Base-by-base conservation (phyloP, 2,113 vertebrate genomes). In the Caracal caracal region DNA sequence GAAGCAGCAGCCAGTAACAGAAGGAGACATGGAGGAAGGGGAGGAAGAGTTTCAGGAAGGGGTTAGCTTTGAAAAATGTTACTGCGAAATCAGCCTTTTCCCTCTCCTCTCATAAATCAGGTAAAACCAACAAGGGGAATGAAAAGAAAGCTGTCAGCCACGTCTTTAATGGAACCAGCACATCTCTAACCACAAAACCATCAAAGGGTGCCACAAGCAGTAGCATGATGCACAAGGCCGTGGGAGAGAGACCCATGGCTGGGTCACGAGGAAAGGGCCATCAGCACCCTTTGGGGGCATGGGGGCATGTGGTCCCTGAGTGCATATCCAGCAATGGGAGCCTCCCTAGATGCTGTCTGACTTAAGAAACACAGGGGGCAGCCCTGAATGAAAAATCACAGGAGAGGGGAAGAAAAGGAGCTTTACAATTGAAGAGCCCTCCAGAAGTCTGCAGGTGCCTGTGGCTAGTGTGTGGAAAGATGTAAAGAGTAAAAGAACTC, bases 131-230 rank as follows among this genome's bases (percentile, higher is more conserved):
- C 47, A 53, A 56, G 66, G 26, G 59, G 66, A 82, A 56, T 56
- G 26, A 51, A 91, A 85, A 91, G 51, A 73, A 95, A 70, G 33
- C 68, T 66, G 10, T 59, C 86, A 89, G 37, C 49, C 90, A 89
- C 61, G 37, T 56, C 53, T 26, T 73, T 82, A 96, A 82, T 37
- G 37, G 40, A 73, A 71, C 6, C 33, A 51, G 51, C 78, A 85
- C 9, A 73, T 11, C n/a, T 75, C 4, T 51, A 75, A 75, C 68
- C 83, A 92, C 90, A 70, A 65, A 53, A 65, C 4, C 65, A 9
- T 15, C 68, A 49, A 28, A 65, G 33, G 11, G 0, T 65, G 43
- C 19, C 80, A 63, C 56, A 76, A 49, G 49, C 49, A 70, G 40
- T 30, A 4, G 1, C 15, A 5, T 35, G 37, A 7, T 61, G 70